Evolutionary conservation across 1,140 invertebrate genomes (phyloP).

Genomic region (Anoplolepis gracilipes): DNA sequence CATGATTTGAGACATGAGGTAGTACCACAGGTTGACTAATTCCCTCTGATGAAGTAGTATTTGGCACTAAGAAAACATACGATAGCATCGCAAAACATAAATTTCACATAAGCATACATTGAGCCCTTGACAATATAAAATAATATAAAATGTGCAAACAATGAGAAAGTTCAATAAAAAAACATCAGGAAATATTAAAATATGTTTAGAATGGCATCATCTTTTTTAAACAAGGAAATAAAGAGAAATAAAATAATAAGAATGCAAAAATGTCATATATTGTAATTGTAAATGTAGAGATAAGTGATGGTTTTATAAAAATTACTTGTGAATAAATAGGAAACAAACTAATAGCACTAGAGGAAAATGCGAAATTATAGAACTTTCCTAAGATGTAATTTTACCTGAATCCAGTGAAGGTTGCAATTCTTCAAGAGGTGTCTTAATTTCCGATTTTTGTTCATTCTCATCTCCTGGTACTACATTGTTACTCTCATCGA

Average conservation of each 20-base stretch:
- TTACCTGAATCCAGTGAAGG: conserved; percentile 81
- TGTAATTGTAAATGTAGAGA: conserved; percentile 31
- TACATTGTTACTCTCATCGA: conserved; percentile 65
- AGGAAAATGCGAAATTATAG: conserved; percentile 4
- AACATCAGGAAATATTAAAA: background rate
- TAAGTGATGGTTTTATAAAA: background rate
- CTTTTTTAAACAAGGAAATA: conserved; percentile 32
- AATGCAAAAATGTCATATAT: conserved; percentile 25
- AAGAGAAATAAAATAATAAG: conserved; percentile 29
- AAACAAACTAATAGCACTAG: background rate
- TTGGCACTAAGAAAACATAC: conserved; percentile 72
- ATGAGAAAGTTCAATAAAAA: conserved; percentile 12
- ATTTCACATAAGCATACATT: conserved; percentile 2
- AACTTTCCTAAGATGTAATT: conserved; percentile 62
- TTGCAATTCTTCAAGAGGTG: conserved; percentile 78
- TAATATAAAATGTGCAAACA: conserved; percentile 20
- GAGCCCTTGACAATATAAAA: conserved; percentile 9
- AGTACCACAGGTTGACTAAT: conserved; percentile 62
- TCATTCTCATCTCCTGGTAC: conserved; percentile 75
- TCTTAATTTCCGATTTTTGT: conserved; percentile 70
- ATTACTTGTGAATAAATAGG: background rate
- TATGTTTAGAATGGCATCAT: background rate
- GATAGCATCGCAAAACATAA: conserved; percentile 28
- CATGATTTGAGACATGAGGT: conserved; percentile 71
- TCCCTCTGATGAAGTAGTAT: conserved; percentile 64